Evolutionary conservation across 2,888 invertebrate genomes (phyloP).

Genomic region (Protophormia terraenovae): DNA sequence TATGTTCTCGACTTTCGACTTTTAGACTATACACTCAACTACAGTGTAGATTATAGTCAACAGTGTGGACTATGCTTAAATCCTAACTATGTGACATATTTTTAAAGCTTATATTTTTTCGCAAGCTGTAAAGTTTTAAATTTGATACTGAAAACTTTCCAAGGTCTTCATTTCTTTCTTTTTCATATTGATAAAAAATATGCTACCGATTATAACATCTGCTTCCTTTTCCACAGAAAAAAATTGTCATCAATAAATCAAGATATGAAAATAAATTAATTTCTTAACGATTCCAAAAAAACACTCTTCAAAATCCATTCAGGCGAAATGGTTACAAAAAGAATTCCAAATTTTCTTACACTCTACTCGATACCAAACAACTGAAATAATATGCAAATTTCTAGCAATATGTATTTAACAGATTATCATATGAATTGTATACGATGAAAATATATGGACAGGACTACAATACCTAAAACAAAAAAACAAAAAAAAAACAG

Average conservation of each 20-base stretch:
- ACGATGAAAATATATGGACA: slow-evolving; percentile 65
- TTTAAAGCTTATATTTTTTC: no score
- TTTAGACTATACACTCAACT: no score
- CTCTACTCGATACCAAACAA: slow-evolving; percentile 8
- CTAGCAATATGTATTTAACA: slow-evolving; percentile 27
- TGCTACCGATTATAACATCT: slow-evolving; percentile 43
- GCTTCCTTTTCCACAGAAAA: slow-evolving; percentile 40
- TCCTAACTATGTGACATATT: no score
- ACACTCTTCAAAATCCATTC: slow-evolving; percentile 60
- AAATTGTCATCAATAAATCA: slow-evolving; percentile 70
- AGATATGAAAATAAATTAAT: slow-evolving; percentile 47
- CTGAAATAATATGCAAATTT: slow-evolving; percentile 58
- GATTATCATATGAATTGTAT: slow-evolving; percentile 63
- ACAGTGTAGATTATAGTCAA: no score
- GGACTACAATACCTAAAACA: slow-evolving; percentile 53
- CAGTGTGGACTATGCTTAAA: no score
- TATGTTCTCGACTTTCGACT: no score
- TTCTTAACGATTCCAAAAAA: slow-evolving; percentile 3
- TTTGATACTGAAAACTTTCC: no score
- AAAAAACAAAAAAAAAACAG: slow-evolving; percentile 6
- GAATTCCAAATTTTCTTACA: slow-evolving; percentile 21
- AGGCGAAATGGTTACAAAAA: slow-evolving; percentile 60
- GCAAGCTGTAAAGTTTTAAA: no score
- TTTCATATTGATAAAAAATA: neutral
- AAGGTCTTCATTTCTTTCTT: neutral